Conservation (phyloP, 1,140 invertebrate species). For the Caenorhabditis latens region DNA sequence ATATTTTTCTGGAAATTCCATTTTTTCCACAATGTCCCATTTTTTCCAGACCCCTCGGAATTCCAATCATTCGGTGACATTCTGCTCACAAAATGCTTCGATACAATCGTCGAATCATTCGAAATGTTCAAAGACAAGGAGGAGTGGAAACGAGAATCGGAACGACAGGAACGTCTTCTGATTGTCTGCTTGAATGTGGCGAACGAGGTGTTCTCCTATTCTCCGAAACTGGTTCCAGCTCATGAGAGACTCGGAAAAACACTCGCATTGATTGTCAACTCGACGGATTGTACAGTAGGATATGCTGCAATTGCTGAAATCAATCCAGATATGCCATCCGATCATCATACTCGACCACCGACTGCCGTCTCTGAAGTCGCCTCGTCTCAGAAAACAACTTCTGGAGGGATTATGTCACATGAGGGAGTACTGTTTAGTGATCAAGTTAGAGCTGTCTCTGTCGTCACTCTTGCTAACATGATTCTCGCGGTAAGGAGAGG, state of each 20-base stretch:
- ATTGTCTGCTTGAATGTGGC: neutral
- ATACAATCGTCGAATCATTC: slow-evolving; percentile 39
- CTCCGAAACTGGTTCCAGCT: neutral
- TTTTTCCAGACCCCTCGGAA: neutral
- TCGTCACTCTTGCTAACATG: slow-evolving; percentile 15
- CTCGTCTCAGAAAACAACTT: neutral
- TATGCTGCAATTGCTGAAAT: neutral
- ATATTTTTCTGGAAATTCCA: too few species aligned
- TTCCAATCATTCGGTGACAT: neutral
- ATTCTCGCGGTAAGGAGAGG: neutral
- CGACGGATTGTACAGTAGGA: neutral
- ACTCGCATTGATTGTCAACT: neutral
- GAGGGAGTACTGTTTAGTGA: slow-evolving; percentile 3
- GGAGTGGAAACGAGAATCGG: neutral
- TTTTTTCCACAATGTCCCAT: too few species aligned
- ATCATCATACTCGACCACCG: neutral
- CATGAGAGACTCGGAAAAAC: slow-evolving; percentile 32
- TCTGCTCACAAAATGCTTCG: slow-evolving; percentile 15
- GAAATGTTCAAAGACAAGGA: slow-evolving; percentile 45
- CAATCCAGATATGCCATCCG: slow-evolving; percentile 30
- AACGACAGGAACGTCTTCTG: slow-evolving; percentile 15
- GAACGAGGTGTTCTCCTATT: neutral
- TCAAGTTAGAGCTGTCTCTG: slow-evolving; percentile 1
- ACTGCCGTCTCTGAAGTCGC: neutral
- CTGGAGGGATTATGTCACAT: neutral